These are phyloP conservation scores for Cheirogaleus medius DNA, from an alignment of 2,113 vertebrate genomes.

Conservation along the genomic window DNA sequence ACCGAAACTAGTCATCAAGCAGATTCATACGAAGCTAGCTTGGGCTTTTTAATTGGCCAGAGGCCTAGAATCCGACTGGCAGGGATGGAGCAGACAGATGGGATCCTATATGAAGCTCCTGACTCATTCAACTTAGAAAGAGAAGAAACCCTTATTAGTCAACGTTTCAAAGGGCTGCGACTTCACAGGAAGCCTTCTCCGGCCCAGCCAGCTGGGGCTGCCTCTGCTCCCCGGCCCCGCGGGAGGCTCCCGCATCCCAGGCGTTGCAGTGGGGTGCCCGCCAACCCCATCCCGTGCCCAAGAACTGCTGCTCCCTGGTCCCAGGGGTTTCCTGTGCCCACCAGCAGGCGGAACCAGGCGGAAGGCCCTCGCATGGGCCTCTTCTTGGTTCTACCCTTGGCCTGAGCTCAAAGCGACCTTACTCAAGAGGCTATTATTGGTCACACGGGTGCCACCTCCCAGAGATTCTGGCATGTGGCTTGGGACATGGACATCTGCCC, in stretches of 20 bases:
- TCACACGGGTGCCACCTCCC: not conserved
- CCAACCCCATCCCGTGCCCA: accelerated
- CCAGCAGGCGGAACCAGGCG: not conserved
- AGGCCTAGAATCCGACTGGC: conserved; percentile 79
- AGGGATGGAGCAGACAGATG: conserved; percentile 74
- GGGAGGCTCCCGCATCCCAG: not conserved
- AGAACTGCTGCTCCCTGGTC: not conserved
- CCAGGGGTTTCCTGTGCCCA: not conserved
- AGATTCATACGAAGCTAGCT: conserved; percentile 39
- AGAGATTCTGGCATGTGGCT: not conserved
- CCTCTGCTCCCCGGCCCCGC: not conserved
- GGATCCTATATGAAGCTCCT: conserved; percentile 79
- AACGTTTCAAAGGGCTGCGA: conserved; percentile 45
- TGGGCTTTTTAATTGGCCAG: conserved; percentile 72
- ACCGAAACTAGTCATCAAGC: not conserved
- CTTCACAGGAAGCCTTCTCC: conserved; percentile 37
- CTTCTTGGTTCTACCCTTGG: accelerated
- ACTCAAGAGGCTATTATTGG: not conserved
- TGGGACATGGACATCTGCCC: not conserved
- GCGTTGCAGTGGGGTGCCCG: not conserved
- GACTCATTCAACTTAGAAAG: conserved; percentile 71
- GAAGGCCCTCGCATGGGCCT: accelerated
- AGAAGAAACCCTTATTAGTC: conserved; percentile 74
- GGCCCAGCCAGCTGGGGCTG: conserved; percentile 15
- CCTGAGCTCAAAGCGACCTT: not conserved